Conservation (phyloP, 2,797 vertebrate species). For the Sebastolobus alascanus region DNA sequence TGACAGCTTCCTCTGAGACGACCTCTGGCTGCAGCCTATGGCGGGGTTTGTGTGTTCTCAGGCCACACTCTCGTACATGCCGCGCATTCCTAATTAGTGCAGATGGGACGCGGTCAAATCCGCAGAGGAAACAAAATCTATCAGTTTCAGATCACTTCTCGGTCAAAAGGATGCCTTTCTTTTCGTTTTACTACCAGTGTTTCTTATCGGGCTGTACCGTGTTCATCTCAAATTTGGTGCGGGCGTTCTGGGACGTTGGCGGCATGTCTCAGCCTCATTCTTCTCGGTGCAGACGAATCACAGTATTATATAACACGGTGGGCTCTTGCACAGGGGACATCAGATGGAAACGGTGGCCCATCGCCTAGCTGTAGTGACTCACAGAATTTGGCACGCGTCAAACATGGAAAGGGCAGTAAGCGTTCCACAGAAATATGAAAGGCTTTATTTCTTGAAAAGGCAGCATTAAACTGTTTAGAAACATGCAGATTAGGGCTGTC, state of each 20-base stretch:
- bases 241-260: neutral
- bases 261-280: slow-evolving; percentile 22
- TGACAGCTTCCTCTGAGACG: slow-evolving; percentile 60
- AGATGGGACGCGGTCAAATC: neutral
- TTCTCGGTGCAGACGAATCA: slow-evolving; percentile 70
- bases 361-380: slow-evolving; percentile 60
- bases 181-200: neutral
- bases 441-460: slow-evolving; percentile 9
- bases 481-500: neutral
- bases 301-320: slow-evolving; percentile 68
- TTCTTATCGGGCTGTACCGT: neutral
- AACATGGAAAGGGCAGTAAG: slow-evolving; percentile 43
- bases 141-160: neutral
- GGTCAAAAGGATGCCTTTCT: neutral
- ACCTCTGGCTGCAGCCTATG: slow-evolving; percentile 58
- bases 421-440: slow-evolving; percentile 33
- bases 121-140: neutral
- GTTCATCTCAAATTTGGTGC: slow-evolving; percentile 3
- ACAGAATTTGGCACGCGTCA: slow-evolving; percentile 47
- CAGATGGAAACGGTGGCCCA: slow-evolving; percentile 69
- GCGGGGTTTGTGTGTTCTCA: slow-evolving; percentile 37
- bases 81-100: slow-evolving; percentile 45
- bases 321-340: slow-evolving; percentile 67
- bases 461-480: slow-evolving; percentile 12
- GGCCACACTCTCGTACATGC: slow-evolving; percentile 27